Conservation (phyloP, 2,797 vertebrate genomes). For the Gobio occitaniae region DNA sequence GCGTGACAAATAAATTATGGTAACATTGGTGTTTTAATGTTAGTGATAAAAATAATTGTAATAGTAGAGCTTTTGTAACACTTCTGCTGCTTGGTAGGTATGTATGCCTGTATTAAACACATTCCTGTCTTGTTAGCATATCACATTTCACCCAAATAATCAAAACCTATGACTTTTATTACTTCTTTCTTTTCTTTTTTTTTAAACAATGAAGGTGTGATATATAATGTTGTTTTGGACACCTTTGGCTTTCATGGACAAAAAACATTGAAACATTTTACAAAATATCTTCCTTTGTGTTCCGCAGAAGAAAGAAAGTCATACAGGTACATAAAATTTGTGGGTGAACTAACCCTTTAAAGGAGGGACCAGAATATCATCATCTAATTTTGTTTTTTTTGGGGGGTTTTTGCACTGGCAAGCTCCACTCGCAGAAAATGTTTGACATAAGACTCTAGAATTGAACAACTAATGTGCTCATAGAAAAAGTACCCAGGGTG, state of each 20-base stretch:
- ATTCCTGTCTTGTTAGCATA: slow-evolving; percentile 19
- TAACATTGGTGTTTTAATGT: not conserved
- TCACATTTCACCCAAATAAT: not conserved
- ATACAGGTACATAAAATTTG: not conserved
- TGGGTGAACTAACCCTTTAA: not conserved
- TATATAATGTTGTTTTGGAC: not conserved
- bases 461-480: slow-evolving; percentile 46
- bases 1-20: not conserved
- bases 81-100: not conserved
- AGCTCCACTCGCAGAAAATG: not conserved
- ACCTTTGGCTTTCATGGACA: not conserved
- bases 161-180: not conserved
- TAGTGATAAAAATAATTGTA: not conserved
- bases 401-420: not conserved
- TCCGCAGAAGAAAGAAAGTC: not conserved
- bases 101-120: not conserved
- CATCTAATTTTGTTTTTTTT: rapidly evolving
- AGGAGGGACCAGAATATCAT: not conserved
- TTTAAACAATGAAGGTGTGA: not conserved
- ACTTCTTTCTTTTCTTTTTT: not conserved
- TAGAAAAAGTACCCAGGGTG: not conserved
- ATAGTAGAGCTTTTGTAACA: not conserved
- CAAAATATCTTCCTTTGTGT: not conserved
- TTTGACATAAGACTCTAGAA: not conserved
- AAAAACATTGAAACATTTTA: not conserved